phyloP scores from a whole-genome alignment of 2,113 vertebrate genomes.

The Thamnophis sirtalis region DNA sequence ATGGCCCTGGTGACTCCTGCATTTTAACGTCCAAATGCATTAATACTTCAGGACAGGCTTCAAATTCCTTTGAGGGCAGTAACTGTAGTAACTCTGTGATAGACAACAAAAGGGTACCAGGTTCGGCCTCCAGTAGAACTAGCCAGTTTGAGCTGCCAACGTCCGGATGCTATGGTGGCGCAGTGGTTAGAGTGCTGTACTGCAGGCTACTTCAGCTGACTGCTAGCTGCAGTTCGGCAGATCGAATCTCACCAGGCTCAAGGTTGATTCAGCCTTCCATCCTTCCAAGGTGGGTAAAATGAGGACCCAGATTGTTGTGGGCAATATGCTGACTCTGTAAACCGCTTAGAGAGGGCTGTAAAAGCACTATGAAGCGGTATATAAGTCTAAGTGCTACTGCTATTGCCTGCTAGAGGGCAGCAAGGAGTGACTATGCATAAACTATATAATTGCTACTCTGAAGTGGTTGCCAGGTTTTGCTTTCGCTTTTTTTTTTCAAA shows the following conservation, averaged over 20 bases:
- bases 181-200: too few species aligned
- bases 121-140: not conserved
- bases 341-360: too few species aligned
- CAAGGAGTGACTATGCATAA: not conserved
- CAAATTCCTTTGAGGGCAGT: not conserved
- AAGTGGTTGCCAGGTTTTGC: not conserved
- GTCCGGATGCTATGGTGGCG: too few species aligned
- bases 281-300: too few species aligned
- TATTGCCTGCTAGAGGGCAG: not conserved
- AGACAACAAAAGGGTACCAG: not conserved
- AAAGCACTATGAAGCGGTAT: too few species aligned
- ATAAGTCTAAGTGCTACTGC: too few species aligned
- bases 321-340: too few species aligned
- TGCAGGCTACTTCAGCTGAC: too few species aligned
- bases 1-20: not conserved
- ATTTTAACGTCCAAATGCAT: not conserved
- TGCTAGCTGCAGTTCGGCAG: too few species aligned
- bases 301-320: too few species aligned
- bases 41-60: not conserved
- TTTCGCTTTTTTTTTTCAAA: not conserved
- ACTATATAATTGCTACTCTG: not conserved
- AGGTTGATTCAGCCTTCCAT: too few species aligned
- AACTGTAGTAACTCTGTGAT: not conserved
- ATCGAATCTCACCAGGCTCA: too few species aligned
- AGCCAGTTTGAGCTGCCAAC: not conserved